A percentile compares a stretch with the other conserved stretches of the same genome.
phyloP scores from a whole-genome alignment of 2,113 vertebrate genomes.

The Cichladusa arquata region DNA sequence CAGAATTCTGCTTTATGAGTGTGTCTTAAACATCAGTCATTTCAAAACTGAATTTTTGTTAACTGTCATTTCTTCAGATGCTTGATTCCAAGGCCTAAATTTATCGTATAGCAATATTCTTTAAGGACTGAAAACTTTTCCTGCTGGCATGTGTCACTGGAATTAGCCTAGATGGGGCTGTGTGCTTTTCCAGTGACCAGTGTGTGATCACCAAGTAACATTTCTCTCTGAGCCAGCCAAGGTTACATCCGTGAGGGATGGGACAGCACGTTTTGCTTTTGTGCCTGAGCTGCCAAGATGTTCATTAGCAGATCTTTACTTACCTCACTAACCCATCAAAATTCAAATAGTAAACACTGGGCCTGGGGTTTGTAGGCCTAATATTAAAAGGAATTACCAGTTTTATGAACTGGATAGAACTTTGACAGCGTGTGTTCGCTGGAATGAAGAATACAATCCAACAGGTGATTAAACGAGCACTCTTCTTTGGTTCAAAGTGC shows the following conservation, averaged over 20 bases:
- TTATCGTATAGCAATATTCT: background rate
- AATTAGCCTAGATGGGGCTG: background rate
- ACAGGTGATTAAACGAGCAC: background rate
- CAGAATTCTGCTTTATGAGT: background rate
- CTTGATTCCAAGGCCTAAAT: background rate
- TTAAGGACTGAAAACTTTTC: background rate
- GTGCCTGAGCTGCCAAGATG: background rate
- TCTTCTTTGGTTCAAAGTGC: background rate
- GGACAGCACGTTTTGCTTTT: background rate
- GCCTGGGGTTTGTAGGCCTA: background rate
- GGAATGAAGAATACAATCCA: background rate
- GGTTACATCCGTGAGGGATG: accelerated
- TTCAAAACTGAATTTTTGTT: background rate
- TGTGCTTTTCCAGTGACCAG: background rate
- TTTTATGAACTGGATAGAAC: background rate
- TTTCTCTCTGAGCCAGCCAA: background rate
- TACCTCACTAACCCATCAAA: background rate
- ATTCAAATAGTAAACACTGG: background rate
- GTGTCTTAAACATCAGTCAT: background rate
- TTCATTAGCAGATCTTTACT: background rate
- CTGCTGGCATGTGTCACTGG: background rate
- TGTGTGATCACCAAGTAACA: accelerated
- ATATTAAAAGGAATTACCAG: background rate
- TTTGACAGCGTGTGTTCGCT: background rate
- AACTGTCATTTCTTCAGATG: background rate